These are phyloP conservation scores for Clepsis dumicolana DNA, from an alignment of 2,888 invertebrate genomes.

Conservation along the genomic window DNA sequence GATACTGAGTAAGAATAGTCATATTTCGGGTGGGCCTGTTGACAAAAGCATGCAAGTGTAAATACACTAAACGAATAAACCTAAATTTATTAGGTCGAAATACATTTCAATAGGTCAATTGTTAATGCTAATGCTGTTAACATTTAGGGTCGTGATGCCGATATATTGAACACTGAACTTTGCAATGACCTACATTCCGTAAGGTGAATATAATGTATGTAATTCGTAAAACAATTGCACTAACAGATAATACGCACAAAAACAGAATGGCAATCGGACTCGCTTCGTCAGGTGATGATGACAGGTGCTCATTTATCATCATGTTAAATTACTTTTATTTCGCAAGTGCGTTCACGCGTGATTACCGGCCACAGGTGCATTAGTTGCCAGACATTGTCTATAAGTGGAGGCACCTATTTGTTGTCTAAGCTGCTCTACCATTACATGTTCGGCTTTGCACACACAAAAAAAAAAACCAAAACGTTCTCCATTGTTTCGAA, in stretches of 20 bases:
- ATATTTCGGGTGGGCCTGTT: slow-evolving; percentile 81
- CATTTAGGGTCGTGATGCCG: slow-evolving; percentile 33
- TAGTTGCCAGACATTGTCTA: slow-evolving; percentile 41
- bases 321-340: slow-evolving; percentile 38
- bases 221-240: slow-evolving; percentile 8
- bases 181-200: slow-evolving; percentile 33
- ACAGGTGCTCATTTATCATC: slow-evolving; percentile 34
- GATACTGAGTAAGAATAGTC: slow-evolving; percentile 83
- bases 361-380: slow-evolving; percentile 36
- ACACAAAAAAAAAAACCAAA: slow-evolving; percentile 24
- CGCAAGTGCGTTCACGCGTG: slow-evolving; percentile 36
- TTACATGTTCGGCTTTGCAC: slow-evolving; percentile 30
- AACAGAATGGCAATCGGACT: slow-evolving; percentile 29
- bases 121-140: slow-evolving; percentile 30
- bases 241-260: slow-evolving; percentile 16
- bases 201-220: background rate
- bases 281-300: slow-evolving; percentile 25
- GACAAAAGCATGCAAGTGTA: background rate
- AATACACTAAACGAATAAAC: background rate
- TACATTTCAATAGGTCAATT: slow-evolving; percentile 30
- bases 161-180: slow-evolving; percentile 35
- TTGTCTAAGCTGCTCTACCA: slow-evolving; percentile 39
- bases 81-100: slow-evolving; percentile 19
- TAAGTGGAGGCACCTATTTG: slow-evolving; percentile 25
- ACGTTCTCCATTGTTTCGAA: slow-evolving; percentile 37